phyloP scores from a whole-genome alignment of 35 echinoderm and acorn worm genomes.

The Stichopus chloronotus region DNA sequence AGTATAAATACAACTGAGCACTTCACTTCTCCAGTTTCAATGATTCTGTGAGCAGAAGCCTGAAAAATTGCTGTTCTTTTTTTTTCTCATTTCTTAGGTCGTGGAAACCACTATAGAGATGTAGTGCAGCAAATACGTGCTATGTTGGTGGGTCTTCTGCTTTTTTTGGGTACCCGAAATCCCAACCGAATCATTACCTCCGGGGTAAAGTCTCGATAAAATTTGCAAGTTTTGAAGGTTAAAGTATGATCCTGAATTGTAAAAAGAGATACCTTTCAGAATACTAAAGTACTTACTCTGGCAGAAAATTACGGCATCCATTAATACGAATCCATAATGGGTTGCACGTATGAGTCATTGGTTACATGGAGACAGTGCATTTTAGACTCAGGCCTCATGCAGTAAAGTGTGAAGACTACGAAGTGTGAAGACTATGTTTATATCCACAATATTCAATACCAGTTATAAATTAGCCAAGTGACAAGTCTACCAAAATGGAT shows the following conservation, averaged over 20 bases:
- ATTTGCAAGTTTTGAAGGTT: background rate
- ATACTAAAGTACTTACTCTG: background rate
- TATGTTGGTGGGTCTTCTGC: too few species aligned
- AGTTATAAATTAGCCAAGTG: too few species aligned
- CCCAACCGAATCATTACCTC: background rate
- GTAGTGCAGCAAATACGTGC: background rate
- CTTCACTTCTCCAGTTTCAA: constrained; percentile 35
- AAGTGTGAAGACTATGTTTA: too few species aligned
- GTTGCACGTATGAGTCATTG: background rate
- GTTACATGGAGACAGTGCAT: background rate
- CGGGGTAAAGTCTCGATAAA: background rate
- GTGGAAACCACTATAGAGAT: background rate
- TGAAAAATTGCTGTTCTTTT: background rate
- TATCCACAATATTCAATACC: too few species aligned
- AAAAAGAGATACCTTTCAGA: background rate
- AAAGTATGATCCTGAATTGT: background rate
- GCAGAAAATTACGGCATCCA: background rate
- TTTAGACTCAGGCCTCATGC: too few species aligned
- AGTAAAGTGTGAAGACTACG: too few species aligned
- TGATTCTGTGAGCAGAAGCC: background rate
- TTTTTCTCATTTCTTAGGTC: background rate
- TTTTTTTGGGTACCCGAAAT: too few species aligned
- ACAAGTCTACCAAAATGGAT: too few species aligned
- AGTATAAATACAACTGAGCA: constrained; percentile 22
- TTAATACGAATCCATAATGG: background rate